Evolutionary conservation across 1,140 invertebrate genomes (phyloP), one percentile per base, ranked within the genome.

Genomic region (Popillia japonica): DNA sequence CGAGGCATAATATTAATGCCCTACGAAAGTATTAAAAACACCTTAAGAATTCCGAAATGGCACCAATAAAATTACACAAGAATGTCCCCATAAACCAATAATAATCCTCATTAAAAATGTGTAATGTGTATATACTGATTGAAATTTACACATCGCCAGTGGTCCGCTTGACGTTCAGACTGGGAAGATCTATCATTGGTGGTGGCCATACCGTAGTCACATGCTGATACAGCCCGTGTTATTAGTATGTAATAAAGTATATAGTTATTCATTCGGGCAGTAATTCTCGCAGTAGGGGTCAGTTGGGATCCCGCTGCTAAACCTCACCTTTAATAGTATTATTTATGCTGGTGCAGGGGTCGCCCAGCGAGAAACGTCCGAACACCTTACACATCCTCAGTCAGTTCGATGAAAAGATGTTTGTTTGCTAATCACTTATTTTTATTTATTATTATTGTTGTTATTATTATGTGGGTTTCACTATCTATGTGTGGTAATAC

Each of bases 191-290:
- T 75, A 17, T n/a, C 34, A 40, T 48, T 80, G 27, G 40, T 75
- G 59, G 75, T 61, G 76, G 72, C 76, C 76, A 68, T 79, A 20
- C 14, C 40, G 44, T 44, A 83, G 84, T 86, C 85, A 84, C 83
- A 82, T 83, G 84, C 84, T 86, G 85, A 85, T 85, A 82, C 84
- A 83, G 80, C 82, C 72, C 72, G 83, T 84, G 85, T 86, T 86
- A 86, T 86, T 86, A 86, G 85, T 86, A 86, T 86, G 85, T 86
- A 86, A 86, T 86, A 86, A 86, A 86, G 85, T 86, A 86, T 86
- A 86, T 85, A 86, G 84, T 86, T 85, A 86, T 86, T 86, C 85
- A 84, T 85, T 86, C 80, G 83, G 84, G 85, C 85, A 86, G 85
- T 86, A 86, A 86, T 86, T 86, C 85, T 86, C 85, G 75, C 85